Percentiles rank a stretch among this genome's conserved stretches.
Conservation (phyloP, 2,113 vertebrate genomes). For the Ancistrus triradiatus region DNA sequence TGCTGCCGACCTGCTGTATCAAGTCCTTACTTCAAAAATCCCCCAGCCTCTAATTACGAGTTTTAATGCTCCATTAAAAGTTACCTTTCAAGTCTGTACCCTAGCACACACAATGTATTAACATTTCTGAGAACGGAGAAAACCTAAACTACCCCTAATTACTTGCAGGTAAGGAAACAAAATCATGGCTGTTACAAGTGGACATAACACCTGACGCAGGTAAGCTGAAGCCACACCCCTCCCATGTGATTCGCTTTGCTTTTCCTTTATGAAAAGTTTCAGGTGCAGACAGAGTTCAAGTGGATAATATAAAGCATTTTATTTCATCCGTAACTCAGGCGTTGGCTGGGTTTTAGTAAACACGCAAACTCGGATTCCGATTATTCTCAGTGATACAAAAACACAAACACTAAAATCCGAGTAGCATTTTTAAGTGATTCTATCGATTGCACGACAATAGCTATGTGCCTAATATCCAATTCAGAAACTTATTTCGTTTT, state of each 20-base stretch:
- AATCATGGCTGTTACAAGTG: slow-evolving; percentile 25
- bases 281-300: no score
- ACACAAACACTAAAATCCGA: no score
- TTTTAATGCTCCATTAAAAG: neutral
- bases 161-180: neutral
- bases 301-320: neutral
- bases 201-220: slow-evolving; percentile 53
- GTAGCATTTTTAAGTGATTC: no score
- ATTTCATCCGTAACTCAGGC: no score
- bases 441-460: no score
- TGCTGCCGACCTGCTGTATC: neutral
- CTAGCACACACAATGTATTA: neutral
- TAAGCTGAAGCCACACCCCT: slow-evolving; percentile 54
- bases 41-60: neutral
- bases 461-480: no score
- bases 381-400: no score
- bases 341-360: no score
- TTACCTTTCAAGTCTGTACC: no score
- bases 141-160: neutral
- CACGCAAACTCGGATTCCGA: no score
- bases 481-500: no score
- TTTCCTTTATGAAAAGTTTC: neutral
- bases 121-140: neutral
- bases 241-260: neutral
- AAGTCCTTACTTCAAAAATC: neutral